Evolutionary conservation across 1,140 invertebrate species (phyloP).

Genomic region (Lucilia cuprina): DNA sequence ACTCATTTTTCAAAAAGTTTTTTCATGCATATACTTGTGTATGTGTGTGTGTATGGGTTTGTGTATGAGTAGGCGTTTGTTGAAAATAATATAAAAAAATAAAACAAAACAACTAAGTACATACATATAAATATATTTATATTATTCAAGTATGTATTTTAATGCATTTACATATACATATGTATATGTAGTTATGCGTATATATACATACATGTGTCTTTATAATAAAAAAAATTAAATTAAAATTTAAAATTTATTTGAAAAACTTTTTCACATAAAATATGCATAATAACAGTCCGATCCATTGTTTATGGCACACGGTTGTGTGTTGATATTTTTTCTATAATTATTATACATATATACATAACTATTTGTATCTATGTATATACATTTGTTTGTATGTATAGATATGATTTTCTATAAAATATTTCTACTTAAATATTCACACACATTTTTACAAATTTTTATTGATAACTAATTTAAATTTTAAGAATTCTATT

Average conservation of each 20-base stretch:
- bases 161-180: not conserved
- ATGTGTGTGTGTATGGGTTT: not conserved
- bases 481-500: no score
- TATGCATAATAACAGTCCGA: slow-evolving; percentile 31
- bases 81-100: not conserved
- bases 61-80: slow-evolving; percentile 9
- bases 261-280: slow-evolving; percentile 32
- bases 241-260: slow-evolving; percentile 35
- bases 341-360: no score
- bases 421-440: no score
- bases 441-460: no score
- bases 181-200: not conserved
- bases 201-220: not conserved
- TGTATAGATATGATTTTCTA: no score
- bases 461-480: no score
- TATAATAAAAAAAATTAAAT: slow-evolving; percentile 27
- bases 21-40: not conserved
- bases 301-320: slow-evolving; percentile 11
- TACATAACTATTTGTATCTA: no score
- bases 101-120: not conserved
- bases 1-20: slow-evolving; percentile 27
- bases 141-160: no score
- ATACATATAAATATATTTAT: not conserved
- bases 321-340: not conserved
- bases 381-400: no score